Percentiles rank a stretch among this genome's conserved stretches.
Conservation (phyloP, 2,113 vertebrate genomes). For the Saimiri boliviensis region DNA sequence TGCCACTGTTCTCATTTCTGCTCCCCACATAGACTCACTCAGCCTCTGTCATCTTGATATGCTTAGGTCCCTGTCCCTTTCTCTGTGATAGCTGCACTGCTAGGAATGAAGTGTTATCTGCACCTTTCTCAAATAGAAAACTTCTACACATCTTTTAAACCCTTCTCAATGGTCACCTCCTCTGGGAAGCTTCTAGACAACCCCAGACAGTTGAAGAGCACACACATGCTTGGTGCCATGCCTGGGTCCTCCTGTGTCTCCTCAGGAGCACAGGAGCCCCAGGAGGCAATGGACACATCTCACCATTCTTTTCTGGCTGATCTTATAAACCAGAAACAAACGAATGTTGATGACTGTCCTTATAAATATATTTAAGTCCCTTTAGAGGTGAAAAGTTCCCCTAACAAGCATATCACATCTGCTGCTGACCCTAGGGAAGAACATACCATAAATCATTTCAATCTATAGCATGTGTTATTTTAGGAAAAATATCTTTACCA, state of each 20-base stretch:
- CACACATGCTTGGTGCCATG: not conserved
- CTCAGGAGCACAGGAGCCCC: not conserved
- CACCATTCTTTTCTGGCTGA: not conserved
- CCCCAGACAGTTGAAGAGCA: not conserved
- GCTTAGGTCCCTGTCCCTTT: not conserved
- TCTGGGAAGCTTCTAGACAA: not conserved
- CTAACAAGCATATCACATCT: slow-evolving; percentile 25
- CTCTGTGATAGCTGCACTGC: not conserved
- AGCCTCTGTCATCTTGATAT: not conserved
- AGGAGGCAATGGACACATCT: not conserved
- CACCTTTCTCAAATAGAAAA: slow-evolving; percentile 6
- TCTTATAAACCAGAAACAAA: not conserved
- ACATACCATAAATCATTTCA: not conserved
- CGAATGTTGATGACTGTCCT: not conserved
- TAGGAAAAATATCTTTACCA: slow-evolving; percentile 53
- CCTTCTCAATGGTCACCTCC: not conserved
- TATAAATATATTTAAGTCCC: not conserved
- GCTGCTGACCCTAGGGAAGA: not conserved
- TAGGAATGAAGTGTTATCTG: not conserved
- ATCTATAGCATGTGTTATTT: slow-evolving; percentile 4
- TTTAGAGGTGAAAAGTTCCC: not conserved
- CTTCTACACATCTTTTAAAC: not conserved
- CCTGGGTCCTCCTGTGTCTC: not conserved
- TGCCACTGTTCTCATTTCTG: not conserved
- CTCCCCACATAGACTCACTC: not conserved